Base-by-base conservation (phyloP, 2,888 invertebrate genomes). In the Torymus texanus region DNA sequence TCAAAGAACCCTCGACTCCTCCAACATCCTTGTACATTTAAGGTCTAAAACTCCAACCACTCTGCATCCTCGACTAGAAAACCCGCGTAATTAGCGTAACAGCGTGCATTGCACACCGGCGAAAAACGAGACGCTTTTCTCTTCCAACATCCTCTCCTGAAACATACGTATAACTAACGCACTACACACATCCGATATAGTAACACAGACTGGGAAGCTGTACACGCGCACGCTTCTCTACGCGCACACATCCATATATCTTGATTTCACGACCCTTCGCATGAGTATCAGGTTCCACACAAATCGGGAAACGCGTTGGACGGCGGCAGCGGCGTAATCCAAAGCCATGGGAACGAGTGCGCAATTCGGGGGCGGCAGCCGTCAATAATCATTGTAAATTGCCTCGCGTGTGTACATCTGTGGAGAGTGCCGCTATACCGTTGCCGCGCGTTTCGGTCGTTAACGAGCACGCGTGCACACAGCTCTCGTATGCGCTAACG, bases 211-310 rank as follows among this genome's bases (percentile, higher is more conserved):
- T 0, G 29, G 29, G 29, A 29, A 3, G 29, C 29, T 29, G 29
- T 29, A 29, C 29, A 68, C 65, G 63, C 55, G 72, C 21, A 24
- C 8, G 2, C 29, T 29, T 2, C 10, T 21, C 24, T 13, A 24
- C 51, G 18, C 16, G 29, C 24, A 8, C 14, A 62, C 84, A 82
- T 83, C 86, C 85, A 89, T 90, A 88, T 88, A 90, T 90, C 90
- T 90, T 88, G 89, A 89, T 90, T 90, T 87, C 85, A 87, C 86
- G 89, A 89, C 89, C 89, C 90, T 88, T 87, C 88, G 87, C 88
- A 88, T 86, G 75, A 86, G 86, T 90, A 89, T 90, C 90, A 85
- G 87, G 88, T 89, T 90, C 85, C 89, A 86, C 88, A 86, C 85
- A 89, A 90, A 90, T 89, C 89, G 89, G 90, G 89, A 90, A 90